Evolutionary conservation across 2,797 vertebrate genomes (phyloP), one percentile per base, ranked within the genome.

Genomic region (Sebastiscus tertius): DNA sequence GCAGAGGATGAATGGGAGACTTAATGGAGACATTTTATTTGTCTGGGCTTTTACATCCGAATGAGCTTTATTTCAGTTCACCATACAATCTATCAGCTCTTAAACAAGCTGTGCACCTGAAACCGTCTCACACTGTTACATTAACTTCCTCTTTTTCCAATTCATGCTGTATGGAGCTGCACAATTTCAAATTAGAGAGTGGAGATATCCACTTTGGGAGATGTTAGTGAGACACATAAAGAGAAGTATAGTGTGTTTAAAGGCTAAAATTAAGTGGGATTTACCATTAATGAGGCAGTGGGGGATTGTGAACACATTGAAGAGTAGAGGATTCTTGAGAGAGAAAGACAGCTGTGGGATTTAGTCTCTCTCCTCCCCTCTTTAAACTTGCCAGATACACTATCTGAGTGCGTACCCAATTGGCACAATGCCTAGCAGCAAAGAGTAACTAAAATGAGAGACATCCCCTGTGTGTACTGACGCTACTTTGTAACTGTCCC

Each of bases 211-310:
- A 72, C 79, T 78, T 77, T 73, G 76, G 79, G 83, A 84, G 72
- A 90, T 76, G 59, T 84, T 69, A 80, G 60, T 66, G 58, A 90
- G 81, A 52, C 85, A 64, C 74, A 72, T 59, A 75, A 46, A 70
- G 79, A 72, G 49, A 83, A 36, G 69, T 76, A 55, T 52, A n/a
- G 29, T 72, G 63, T 75, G 62, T 82, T 87, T 77, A 74, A 88
- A 82, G 70, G 70, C 67, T 68, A 42, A 75, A 89, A 72, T 80
- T 84, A 83, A 87, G 46, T 80, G 74, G 66, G 71, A 89, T 89
- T 88, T 84, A 72, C 72, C 27, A 63, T 82, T 86, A 89, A 90
- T 84, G 77, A 89, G 79, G 56, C 81, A 60, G 62, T 56, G 18
- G 68, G 64, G 71, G 59, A 73, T 66, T 76, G 60, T 80, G 78